phyloP scores from a whole-genome alignment of 2,113 vertebrate genomes.

The Phalacrocorax carbo region DNA sequence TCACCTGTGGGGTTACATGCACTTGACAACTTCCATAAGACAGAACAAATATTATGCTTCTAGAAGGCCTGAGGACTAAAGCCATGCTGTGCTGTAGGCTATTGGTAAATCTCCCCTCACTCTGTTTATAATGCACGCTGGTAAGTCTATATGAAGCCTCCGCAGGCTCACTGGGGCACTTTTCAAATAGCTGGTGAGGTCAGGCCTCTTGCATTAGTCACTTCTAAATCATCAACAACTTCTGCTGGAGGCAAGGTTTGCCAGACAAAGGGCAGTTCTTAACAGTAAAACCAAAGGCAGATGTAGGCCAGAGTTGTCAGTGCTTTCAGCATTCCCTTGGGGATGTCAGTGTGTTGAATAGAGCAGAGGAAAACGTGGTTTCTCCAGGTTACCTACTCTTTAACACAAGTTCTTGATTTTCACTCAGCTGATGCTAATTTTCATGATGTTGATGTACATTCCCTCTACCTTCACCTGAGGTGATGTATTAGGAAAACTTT shows the following conservation, averaged over 20 bases:
- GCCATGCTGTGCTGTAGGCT: background rate
- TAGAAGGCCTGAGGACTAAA: background rate
- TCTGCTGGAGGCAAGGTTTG: background rate
- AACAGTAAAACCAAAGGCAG: background rate
- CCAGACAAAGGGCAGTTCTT: background rate
- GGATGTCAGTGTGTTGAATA: background rate
- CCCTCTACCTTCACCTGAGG: background rate
- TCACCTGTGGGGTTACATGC: background rate
- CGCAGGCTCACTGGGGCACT: background rate
- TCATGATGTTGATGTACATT: background rate
- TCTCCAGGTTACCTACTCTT: background rate
- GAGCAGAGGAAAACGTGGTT: background rate
- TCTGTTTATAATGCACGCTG: background rate
- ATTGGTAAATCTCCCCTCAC: background rate
- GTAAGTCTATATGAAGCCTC: rapidly evolving
- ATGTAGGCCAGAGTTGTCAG: background rate
- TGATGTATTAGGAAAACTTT: background rate
- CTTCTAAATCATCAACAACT: background rate
- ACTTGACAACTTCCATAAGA: background rate
- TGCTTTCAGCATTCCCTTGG: background rate
- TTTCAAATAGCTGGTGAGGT: background rate
- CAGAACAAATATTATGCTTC: background rate
- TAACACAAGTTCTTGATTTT: background rate
- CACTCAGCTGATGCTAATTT: background rate
- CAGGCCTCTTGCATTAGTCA: background rate